Conservation (phyloP, 1,140 invertebrate genomes). For the Drosophila carrolli region DNA sequence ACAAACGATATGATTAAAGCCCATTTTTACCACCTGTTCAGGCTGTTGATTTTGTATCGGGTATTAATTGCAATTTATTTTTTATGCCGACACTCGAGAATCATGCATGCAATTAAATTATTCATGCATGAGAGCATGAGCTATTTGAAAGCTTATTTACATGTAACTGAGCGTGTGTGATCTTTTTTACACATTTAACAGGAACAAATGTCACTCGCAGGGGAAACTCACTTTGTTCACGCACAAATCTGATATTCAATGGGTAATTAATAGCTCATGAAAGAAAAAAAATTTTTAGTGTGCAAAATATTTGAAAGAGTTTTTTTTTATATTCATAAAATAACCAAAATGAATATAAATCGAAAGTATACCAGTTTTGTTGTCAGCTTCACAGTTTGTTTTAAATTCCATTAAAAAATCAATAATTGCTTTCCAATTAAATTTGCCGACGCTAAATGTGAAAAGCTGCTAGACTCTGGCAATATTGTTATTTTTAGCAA, state of each 20-base stretch:
- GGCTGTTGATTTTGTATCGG: conserved; percentile 21
- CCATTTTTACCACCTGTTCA: conserved; percentile 53
- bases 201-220: conserved; percentile 5
- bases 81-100: conserved; percentile 27
- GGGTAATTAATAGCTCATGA: neutral
- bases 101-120: conserved; percentile 50
- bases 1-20: conserved; percentile 61
- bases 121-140: conserved; percentile 31
- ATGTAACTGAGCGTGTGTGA: conserved; percentile 1
- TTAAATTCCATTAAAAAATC: neutral
- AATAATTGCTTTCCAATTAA: neutral
- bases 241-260: neutral
- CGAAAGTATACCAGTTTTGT: neutral
- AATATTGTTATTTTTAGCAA: too few species aligned
- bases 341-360: neutral
- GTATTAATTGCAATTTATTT: conserved; percentile 63
- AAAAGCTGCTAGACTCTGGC: too few species aligned
- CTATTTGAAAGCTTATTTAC: conserved; percentile 30
- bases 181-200: neutral
- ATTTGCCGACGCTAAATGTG: neutral
- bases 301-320: neutral
- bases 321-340: neutral
- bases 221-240: neutral
- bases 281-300: neutral
- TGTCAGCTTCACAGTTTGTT: neutral